Conservation (phyloP, 2,888 invertebrate genomes). For the Philonicus albiceps region DNA sequence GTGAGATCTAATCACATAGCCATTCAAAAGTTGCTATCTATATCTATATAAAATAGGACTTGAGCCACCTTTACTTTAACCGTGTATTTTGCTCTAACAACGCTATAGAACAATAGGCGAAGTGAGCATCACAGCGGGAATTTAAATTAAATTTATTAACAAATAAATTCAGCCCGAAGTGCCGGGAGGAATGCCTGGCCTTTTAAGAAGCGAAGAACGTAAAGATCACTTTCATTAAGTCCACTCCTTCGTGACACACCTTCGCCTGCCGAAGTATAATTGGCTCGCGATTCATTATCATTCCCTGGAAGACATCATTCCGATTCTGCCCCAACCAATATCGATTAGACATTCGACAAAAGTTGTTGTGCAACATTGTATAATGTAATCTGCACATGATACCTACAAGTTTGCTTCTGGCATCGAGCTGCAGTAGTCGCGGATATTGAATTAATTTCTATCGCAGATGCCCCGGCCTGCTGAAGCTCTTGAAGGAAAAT, state of each 20-base stretch:
- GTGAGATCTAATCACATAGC: background rate
- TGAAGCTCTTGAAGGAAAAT: constrained; percentile 9
- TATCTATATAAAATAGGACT: background rate
- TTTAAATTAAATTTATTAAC: background rate
- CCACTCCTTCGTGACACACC: constrained; percentile 32
- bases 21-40: background rate
- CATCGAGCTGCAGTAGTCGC: background rate
- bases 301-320: constrained; percentile 23
- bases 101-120: background rate
- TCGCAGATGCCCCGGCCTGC: background rate
- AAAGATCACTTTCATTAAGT: constrained; percentile 36
- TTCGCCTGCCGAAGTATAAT: background rate
- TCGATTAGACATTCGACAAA: constrained; percentile 33
- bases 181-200: background rate
- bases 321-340: constrained; percentile 11
- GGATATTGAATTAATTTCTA: constrained; percentile 30
- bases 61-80: background rate
- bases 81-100: background rate
- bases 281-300: constrained; percentile 24
- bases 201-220: constrained; percentile 8
- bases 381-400: constrained; percentile 23
- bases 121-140: background rate
- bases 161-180: background rate
- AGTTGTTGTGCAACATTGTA: constrained; percentile 5
- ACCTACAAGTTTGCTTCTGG: constrained; percentile 6